phyloP scores from a whole-genome alignment of 2,113 vertebrate species.

The Callionymus lyra region DNA sequence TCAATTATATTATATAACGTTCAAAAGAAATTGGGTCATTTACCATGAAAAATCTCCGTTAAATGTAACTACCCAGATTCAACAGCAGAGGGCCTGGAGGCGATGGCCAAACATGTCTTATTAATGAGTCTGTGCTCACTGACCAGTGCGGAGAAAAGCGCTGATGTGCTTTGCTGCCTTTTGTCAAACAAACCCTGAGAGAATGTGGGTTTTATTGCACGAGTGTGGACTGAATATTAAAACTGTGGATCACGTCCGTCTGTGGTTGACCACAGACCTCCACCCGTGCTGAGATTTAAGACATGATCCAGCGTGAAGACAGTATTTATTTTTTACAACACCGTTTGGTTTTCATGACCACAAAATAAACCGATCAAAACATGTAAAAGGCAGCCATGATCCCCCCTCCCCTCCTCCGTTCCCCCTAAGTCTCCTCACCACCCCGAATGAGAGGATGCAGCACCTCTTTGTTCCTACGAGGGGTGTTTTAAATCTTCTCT shows the following conservation, averaged over 20 bases:
- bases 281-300: no score
- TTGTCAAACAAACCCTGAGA: constrained; percentile 1
- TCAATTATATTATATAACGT: no score
- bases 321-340: no score
- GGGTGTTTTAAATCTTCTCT: constrained; percentile 32
- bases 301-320: no score
- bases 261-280: no score
- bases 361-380: constrained; percentile 6
- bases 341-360: neutral
- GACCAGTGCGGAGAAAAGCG: constrained; percentile 20
- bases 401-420: constrained; percentile 6
- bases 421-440: constrained; percentile 5
- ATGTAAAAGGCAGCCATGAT: constrained; percentile 21
- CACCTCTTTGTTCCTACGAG: constrained; percentile 15
- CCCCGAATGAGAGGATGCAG: constrained; percentile 16
- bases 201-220: no score
- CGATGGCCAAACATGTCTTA: constrained; percentile 45
- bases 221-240: no score
- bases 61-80: constrained; percentile 24
- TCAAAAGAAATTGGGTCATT: no score
- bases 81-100: constrained; percentile 57
- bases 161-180: constrained; percentile 16
- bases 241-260: no score
- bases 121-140: constrained; percentile 40
- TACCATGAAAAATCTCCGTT: no score